Evolutionary conservation across 2,113 vertebrate species (phyloP), one percentile per base, ranked within the genome.

Genomic region (Burhinus oedicnemus): DNA sequence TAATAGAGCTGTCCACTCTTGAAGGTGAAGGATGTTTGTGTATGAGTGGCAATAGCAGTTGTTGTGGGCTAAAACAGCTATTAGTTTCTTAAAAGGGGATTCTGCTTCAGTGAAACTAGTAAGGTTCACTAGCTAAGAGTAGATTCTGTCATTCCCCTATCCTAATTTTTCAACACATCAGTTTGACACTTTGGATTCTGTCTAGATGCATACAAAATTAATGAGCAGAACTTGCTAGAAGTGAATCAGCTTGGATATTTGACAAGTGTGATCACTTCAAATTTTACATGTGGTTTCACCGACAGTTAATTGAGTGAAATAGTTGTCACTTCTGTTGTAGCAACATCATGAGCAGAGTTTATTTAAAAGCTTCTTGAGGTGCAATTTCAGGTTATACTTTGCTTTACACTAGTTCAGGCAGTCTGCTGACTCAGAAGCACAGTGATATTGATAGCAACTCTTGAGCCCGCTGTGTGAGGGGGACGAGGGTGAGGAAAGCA

Each of bases 261-360:
- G 72, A 69, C 78, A 64, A 34, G 30, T 36, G 8, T 9, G 45
- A 29, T 66, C 22, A 40, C 22, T 12, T 76, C 17, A 11, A 4
- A 32, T 61, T 75, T 79, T 52, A 7, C 16, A 2, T 11, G 32
- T 19, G 78, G 11, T 15, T 58, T 55, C 32, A 77, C 13, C 4
- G 1, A 7, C 8, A 25, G 42, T 45, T 32, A 64, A 38, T 5
- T 4, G 52, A 32, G 42, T n/a, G 82, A 49, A 55, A 11, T 23
- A 34, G 6, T 6, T 65, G n/a, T 47, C 27, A 38, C 0, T 40
- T 71, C 6, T 49, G 6, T 36, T 36, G 3, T 3, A 25, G 64
- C 32, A 40, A 2, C 2, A 3, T 6, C 12, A 4, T 0, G 26
- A 64, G n/a, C 36, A 40, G 74, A 18, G 44, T 64, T 64, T 20